phyloP scores from a whole-genome alignment of 2,888 invertebrate species.

The Drosophila ustulata region DNA sequence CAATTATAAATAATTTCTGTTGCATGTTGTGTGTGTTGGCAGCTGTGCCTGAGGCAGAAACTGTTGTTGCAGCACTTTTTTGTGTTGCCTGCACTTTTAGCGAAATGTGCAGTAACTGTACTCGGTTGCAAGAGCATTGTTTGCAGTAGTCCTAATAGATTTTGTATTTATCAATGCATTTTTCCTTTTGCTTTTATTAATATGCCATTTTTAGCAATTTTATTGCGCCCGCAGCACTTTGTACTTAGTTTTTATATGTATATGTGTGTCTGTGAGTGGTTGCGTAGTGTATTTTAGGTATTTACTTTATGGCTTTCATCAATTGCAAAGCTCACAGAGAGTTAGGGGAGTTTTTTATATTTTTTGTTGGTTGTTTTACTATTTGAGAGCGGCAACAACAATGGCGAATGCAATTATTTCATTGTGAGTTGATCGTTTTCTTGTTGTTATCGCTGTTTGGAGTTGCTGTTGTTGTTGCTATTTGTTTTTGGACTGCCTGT shows the following conservation, averaged over 20 bases:
- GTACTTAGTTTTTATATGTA: conserved; percentile 14
- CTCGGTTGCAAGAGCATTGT: background rate
- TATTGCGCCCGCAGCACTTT: conserved; percentile 28
- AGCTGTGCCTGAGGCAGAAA: background rate
- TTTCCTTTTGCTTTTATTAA: conserved; percentile 31
- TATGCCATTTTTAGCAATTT: conserved; percentile 28
- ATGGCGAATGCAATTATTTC: conserved; percentile 37
- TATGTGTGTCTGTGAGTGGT: conserved; percentile 1
- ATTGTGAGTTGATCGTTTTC: conserved; percentile 45
- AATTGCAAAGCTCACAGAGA: conserved; percentile 33
- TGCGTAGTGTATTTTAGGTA: conserved; percentile 45
- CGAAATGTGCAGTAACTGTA: background rate
- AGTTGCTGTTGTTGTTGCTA: conserved; percentile 14
- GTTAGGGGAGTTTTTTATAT: background rate
- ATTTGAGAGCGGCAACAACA: conserved; percentile 11
- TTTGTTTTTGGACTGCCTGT: conserved; percentile 30
- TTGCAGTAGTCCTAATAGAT: conserved; percentile 10
- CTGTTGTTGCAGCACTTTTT: background rate
- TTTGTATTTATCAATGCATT: conserved; percentile 13
- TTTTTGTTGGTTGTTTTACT: background rate
- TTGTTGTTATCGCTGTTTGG: conserved; percentile 36
- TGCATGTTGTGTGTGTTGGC: too few relatives aligned
- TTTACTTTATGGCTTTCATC: conserved; percentile 64
- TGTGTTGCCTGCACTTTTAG: background rate
- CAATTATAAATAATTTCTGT: too few relatives aligned